Conservation (phyloP, 1,140 invertebrate genomes). For the Pararge aegeria region DNA sequence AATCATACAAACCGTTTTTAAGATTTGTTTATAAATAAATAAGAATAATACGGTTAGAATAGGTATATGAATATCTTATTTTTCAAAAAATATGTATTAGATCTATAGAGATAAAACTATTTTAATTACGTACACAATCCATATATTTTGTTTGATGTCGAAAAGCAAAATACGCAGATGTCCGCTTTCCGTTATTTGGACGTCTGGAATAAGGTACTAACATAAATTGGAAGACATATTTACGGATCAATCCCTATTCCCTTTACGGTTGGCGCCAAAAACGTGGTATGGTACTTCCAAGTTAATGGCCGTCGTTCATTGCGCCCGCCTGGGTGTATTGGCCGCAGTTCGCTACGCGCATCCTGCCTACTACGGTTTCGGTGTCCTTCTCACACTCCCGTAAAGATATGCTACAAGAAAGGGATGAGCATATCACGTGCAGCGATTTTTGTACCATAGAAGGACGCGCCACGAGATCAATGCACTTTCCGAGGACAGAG, state of each 20-base stretch:
- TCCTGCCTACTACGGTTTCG: conserved; percentile 70
- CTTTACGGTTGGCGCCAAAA: conserved; percentile 72
- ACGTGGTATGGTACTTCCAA: conserved; percentile 66
- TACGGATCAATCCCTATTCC: conserved; percentile 34
- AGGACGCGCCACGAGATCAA: conserved; percentile 75
- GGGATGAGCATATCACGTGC: conserved; percentile 65
- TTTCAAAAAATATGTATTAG: too few relatives aligned
- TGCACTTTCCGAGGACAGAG: conserved; percentile 75
- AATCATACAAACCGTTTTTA: too few relatives aligned
- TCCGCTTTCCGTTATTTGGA: not conserved
- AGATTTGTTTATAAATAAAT: too few relatives aligned
- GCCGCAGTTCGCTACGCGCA: conserved; percentile 71
- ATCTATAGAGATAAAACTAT: too few relatives aligned
- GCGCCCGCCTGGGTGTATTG: conserved; percentile 75
- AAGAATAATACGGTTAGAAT: too few relatives aligned
- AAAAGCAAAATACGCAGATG: too few relatives aligned
- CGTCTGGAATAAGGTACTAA: not conserved
- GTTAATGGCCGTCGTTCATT: conserved; percentile 72
- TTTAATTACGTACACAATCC: too few relatives aligned
- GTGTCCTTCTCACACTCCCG: conserved; percentile 55
- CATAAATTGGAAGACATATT: conserved; percentile 6
- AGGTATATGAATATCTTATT: too few relatives aligned
- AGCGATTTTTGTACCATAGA: conserved; percentile 75
- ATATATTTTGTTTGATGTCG: too few relatives aligned
- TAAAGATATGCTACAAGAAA: conserved; percentile 41